phyloP scores from a whole-genome alignment of 1,140 invertebrate species.

The Nymphalis io region DNA sequence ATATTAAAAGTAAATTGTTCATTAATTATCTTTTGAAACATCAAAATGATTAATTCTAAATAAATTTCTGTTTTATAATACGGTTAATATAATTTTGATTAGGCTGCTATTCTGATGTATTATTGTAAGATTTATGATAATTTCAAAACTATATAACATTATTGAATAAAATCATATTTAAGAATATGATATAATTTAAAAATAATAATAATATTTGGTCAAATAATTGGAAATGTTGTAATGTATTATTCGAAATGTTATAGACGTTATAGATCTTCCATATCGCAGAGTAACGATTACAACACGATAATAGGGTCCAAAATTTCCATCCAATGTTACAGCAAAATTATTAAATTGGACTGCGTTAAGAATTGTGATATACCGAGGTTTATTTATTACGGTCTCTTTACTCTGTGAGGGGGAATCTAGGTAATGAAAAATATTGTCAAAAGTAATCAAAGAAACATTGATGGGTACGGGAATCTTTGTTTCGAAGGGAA shows the following conservation, averaged over 20 bases:
- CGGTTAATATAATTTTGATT: slow-evolving; percentile 43
- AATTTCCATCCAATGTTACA: slow-evolving; percentile 73
- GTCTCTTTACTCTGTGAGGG: slow-evolving; percentile 65
- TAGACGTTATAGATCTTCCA: slow-evolving; percentile 59
- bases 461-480: slow-evolving; percentile 79
- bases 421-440: slow-evolving; percentile 18
- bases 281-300: slow-evolving; percentile 66
- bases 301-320: slow-evolving; percentile 75
- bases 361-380: slow-evolving; percentile 70
- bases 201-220: slow-evolving; percentile 63
- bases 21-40: slow-evolving; percentile 42
- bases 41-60: slow-evolving; percentile 18
- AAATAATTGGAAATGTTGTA: slow-evolving; percentile 71
- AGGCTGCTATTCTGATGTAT: slow-evolving; percentile 50
- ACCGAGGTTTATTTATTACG: slow-evolving; percentile 40
- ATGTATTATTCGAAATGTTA: slow-evolving; percentile 69
- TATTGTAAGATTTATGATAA: slow-evolving; percentile 55
- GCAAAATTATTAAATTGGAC: slow-evolving; percentile 67
- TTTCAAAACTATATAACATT: slow-evolving; percentile 58
- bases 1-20: slow-evolving; percentile 34
- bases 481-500: slow-evolving; percentile 76
- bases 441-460: slow-evolving; percentile 27
- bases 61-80: slow-evolving; percentile 32
- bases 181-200: slow-evolving; percentile 54
- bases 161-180: slow-evolving; percentile 55